phyloP scores from a whole-genome alignment of 1,140 invertebrate genomes.

The Eubasilissa regina region DNA sequence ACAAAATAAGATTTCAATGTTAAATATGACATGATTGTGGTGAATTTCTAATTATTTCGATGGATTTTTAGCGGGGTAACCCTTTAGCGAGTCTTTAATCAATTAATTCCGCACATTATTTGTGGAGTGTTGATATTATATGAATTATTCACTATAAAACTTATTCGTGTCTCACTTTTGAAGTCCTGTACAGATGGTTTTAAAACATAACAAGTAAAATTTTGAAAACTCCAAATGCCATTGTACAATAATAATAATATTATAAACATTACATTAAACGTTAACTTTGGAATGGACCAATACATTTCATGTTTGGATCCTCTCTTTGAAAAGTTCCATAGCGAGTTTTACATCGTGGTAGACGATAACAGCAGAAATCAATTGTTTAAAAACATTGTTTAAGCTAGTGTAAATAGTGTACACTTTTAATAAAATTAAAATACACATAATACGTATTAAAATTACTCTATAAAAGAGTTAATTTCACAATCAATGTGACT shows the following conservation, averaged over 20 bases:
- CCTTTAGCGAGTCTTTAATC: background rate
- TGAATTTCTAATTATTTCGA: too few species aligned
- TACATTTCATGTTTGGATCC: slow-evolving; percentile 32
- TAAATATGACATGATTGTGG: too few species aligned
- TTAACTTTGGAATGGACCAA: slow-evolving; percentile 28
- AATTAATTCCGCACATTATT: slow-evolving; percentile 2
- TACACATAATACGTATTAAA: too few species aligned
- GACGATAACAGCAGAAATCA: slow-evolving; percentile 13
- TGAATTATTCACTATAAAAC: background rate
- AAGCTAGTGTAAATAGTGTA: background rate
- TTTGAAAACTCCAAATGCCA: slow-evolving; percentile 9
- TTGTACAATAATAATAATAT: slow-evolving; percentile 2
- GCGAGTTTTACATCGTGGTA: slow-evolving; percentile 27
- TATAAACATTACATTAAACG: slow-evolving; percentile 31
- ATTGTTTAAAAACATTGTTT: background rate
- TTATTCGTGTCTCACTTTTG: background rate
- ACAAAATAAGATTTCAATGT: too few species aligned
- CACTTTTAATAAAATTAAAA: too few species aligned
- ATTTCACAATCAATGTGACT: slow-evolving; percentile 19
- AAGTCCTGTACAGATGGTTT: slow-evolving; percentile 16
- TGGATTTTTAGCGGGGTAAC: too few species aligned
- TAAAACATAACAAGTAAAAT: slow-evolving; percentile 15
- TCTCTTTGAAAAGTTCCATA: slow-evolving; percentile 31
- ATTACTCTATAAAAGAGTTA: background rate
- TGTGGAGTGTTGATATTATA: background rate